Conservation (phyloP, 2,113 vertebrate species). For the Cranoglanis bouderius region DNA sequence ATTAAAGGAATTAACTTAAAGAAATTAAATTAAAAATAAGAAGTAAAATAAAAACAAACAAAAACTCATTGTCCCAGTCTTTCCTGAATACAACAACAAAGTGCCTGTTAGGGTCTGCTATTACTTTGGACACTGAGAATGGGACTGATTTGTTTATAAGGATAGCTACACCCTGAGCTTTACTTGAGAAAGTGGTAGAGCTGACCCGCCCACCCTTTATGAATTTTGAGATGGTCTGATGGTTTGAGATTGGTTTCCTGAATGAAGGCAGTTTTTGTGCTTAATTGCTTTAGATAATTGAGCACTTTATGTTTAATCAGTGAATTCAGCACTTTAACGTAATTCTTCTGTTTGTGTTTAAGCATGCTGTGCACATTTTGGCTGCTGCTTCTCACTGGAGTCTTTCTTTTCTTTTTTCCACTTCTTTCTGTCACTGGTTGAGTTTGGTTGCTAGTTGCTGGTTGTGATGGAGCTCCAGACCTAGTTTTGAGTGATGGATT, state of each 20-base stretch:
- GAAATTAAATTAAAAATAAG: too few species aligned
- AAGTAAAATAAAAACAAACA: too few species aligned
- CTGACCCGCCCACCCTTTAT: not conserved
- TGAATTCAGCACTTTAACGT: constrained; percentile 18
- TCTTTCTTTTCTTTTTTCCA: not conserved
- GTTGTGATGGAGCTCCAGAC: not conserved
- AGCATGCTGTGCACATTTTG: not conserved
- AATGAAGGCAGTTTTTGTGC: not conserved
- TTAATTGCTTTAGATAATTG: not conserved
- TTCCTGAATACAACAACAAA: constrained; percentile 9
- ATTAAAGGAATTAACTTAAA: too few species aligned
- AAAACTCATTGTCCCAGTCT: not conserved
- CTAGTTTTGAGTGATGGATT: not conserved
- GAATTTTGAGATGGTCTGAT: not conserved
- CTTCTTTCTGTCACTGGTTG: not conserved
- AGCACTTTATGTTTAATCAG: not conserved
- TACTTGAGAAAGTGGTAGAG: constrained; percentile 14
- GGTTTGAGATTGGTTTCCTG: constrained; percentile 17
- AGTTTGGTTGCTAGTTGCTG: not conserved
- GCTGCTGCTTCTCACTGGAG: not conserved
- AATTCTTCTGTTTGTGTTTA: not conserved
- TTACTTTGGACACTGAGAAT: not conserved
- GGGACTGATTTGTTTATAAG: constrained; percentile 5
- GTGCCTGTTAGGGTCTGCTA: not conserved
- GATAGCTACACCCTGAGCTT: not conserved